Evolutionary conservation across 1,140 invertebrate species (phyloP).

Genomic region (Marisa cornuarietis): DNA sequence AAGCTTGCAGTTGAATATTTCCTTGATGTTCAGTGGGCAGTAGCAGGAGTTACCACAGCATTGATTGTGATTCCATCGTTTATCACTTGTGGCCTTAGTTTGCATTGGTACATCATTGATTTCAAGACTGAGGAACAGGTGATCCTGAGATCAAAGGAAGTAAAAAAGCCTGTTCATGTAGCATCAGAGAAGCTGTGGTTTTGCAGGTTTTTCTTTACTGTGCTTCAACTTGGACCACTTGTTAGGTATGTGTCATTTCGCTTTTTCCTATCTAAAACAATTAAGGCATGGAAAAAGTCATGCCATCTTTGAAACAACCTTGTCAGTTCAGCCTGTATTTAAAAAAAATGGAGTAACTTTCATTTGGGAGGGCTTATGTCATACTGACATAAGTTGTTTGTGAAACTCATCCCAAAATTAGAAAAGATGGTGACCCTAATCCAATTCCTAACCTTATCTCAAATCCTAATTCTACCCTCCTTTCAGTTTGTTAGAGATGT

Average conservation of each 20-base stretch:
- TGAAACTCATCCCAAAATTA: no score
- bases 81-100: constrained; percentile 39
- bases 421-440: no score
- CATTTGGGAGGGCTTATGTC: no score
- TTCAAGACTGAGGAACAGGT: constrained; percentile 35
- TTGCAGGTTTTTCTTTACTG: constrained; percentile 43
- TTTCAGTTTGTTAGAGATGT: no score
- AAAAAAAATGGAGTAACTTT: no score
- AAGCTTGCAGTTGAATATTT: constrained; percentile 45
- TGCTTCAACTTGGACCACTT: constrained; percentile 47
- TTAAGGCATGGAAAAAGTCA: not conserved
- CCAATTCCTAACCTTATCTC: no score
- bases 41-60: constrained; percentile 37
- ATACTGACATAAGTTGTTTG: no score
- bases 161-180: constrained; percentile 3
- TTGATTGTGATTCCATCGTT: constrained; percentile 44
- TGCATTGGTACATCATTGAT: constrained; percentile 50
- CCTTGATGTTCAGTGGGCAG: constrained; percentile 25
- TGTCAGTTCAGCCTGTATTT: not conserved
- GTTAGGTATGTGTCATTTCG: constrained; percentile 40
- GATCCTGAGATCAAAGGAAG: constrained; percentile 13
- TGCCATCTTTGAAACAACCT: not conserved
- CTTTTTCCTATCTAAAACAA: not conserved
- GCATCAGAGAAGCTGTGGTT: constrained; percentile 40
- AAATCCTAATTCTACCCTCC: no score